Evolutionary conservation across 2,888 invertebrate genomes (phyloP).

Genomic region (Plebejus melissa): DNA sequence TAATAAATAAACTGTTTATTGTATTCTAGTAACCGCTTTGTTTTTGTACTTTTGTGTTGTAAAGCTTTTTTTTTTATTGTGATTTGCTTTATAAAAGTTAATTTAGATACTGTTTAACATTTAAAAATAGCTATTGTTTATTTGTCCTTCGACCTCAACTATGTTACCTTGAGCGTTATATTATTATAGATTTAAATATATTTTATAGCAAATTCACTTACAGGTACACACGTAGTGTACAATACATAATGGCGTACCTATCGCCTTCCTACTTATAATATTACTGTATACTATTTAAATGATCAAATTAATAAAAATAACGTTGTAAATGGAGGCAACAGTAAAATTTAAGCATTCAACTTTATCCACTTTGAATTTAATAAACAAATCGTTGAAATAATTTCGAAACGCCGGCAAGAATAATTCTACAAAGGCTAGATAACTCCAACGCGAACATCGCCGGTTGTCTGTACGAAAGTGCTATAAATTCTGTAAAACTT

Average conservation of each 20-base stretch:
- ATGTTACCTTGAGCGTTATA: not conserved
- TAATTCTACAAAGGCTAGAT: slow-evolving; percentile 3
- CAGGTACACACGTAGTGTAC: too few relatives aligned
- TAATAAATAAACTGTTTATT: too few relatives aligned
- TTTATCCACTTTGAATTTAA: not conserved
- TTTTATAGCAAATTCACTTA: too few relatives aligned
- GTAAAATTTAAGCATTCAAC: too few relatives aligned
- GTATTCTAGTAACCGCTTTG: not conserved
- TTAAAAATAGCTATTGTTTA: not conserved
- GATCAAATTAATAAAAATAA: too few relatives aligned
- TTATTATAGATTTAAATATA: too few relatives aligned
- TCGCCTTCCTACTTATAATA: too few relatives aligned
- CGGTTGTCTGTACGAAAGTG: not conserved
- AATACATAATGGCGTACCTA: too few relatives aligned
- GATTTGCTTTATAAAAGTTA: not conserved
- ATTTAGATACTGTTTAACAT: slow-evolving; percentile 5
- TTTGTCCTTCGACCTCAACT: not conserved
- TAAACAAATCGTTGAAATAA: slow-evolving; percentile 11
- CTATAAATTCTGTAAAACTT: slow-evolving; percentile 22
- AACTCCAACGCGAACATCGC: not conserved
- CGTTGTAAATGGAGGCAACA: too few relatives aligned
- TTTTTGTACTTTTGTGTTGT: not conserved
- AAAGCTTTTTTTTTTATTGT: slow-evolving; percentile 10
- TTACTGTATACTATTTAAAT: too few relatives aligned
- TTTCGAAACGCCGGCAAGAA: not conserved